Percentiles rank a stretch among this genome's conserved stretches.
These are phyloP conservation scores for Valencia hispanica DNA, from an alignment of 2,797 vertebrate genomes.

Conservation along the genomic window DNA sequence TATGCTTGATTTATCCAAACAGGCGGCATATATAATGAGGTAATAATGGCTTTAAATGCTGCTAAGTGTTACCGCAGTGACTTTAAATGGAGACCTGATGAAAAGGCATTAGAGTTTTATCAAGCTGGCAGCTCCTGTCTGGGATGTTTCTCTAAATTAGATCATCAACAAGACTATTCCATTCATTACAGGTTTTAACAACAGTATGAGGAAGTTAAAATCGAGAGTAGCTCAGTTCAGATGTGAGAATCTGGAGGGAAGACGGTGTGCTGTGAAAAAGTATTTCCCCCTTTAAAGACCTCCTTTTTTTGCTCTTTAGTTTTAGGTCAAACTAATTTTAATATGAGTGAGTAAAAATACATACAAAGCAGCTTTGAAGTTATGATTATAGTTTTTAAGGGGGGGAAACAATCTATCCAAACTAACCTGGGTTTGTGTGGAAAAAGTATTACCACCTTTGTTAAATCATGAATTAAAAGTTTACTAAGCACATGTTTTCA, in stretches of 20 bases:
- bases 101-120: conserved; percentile 32
- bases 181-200: conserved; percentile 26
- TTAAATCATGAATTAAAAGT: too few relatives aligned
- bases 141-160: conserved; percentile 46
- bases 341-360: too few relatives aligned
- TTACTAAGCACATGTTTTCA: too few relatives aligned
- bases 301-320: too few relatives aligned
- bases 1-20: neutral
- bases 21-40: neutral
- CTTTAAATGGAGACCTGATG: conserved; percentile 12
- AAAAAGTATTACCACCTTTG: neutral
- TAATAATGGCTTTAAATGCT: conserved; percentile 9
- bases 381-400: too few relatives aligned
- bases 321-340: too few relatives aligned
- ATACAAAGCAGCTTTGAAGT: too few relatives aligned
- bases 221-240: neutral
- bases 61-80: conserved; percentile 22
- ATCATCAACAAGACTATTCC: conserved; percentile 31
- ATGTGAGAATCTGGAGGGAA: neutral
- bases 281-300: too few relatives aligned
- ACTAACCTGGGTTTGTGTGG: too few relatives aligned
- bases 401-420: too few relatives aligned
- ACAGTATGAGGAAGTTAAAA: neutral
- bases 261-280: too few relatives aligned
- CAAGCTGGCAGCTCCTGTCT: conserved; percentile 33